phyloP scores from a whole-genome alignment of 2,888 invertebrate genomes.

The Trimorus sp. region DNA sequence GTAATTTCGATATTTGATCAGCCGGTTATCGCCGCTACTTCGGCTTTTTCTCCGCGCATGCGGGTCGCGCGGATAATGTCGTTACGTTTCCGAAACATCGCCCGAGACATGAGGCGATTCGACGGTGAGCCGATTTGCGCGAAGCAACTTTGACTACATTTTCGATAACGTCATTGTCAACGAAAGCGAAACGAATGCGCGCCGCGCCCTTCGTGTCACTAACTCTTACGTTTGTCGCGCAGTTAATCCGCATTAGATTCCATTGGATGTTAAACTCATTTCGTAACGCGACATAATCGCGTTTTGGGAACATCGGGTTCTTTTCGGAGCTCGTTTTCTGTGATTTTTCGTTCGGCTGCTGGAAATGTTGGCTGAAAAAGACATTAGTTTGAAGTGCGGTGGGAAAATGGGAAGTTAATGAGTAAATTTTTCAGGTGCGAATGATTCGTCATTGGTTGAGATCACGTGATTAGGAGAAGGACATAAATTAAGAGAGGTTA shows the following conservation, averaged over 20 bases:
- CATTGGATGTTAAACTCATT: slow-evolving; percentile 77
- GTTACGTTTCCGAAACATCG: slow-evolving; percentile 44
- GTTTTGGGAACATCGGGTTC: slow-evolving; percentile 75
- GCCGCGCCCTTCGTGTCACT: slow-evolving; percentile 73
- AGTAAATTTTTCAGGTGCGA: too few species aligned
- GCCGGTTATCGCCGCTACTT: slow-evolving; percentile 3
- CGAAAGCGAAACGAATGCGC: slow-evolving; percentile 66
- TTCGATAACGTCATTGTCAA: slow-evolving; percentile 63
- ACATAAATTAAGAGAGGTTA: too few species aligned
- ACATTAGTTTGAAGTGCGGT: too few species aligned
- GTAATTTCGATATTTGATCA: slow-evolving; percentile 37
- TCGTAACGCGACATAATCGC: slow-evolving; percentile 78
- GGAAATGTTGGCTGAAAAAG: too few species aligned
- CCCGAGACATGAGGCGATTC: slow-evolving; percentile 42
- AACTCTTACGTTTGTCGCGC: slow-evolving; percentile 80
- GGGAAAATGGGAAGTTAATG: too few species aligned
- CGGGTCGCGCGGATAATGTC: slow-evolving; percentile 23
- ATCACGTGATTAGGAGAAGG: too few species aligned
- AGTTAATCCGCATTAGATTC: slow-evolving; percentile 80
- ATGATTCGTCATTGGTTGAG: too few species aligned
- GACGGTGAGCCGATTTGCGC: slow-evolving; percentile 61
- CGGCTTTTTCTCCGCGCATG: background rate
- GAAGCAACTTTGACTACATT: slow-evolving; percentile 53
- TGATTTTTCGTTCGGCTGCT: too few species aligned
- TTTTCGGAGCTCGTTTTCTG: too few species aligned